Evolutionary conservation across 2,113 vertebrate species (phyloP), one percentile per base, ranked within the genome.

Genomic region (Spea multiplicata): DNA sequence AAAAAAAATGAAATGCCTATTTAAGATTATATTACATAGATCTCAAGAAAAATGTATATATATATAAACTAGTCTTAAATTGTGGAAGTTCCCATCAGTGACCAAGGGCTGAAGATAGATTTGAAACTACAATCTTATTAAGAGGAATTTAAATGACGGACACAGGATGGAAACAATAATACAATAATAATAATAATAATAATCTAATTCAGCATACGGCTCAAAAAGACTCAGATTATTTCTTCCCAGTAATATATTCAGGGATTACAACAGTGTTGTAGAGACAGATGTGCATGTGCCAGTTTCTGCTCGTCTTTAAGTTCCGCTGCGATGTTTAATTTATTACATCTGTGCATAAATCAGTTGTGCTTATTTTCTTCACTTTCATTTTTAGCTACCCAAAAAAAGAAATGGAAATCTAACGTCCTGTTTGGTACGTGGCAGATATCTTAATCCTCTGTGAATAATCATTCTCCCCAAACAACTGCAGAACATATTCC

Each of bases 291-390:
- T 87, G 86, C 84, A 83, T 78, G 84, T 83, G 86, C 83, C 87
- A 88, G 86, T 76, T 87, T 87, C 83, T 88, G 85, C 82, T 85
- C 80, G 66, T 85, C 85, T 89, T 88, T 85, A 81, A 62, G 81
- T 86, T 45, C 62, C 78, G 84, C 67, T 86, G 85, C 84, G 87
- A 91, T 91, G 88, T 90, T 92, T 91, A 90, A 92, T 93, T 92
- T 91, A 93, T 91, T 83, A 87, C 84, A 91, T 91, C 89, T 89
- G 87, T 91, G 90, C 90, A 88, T 86, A 90, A 88, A 50, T 4
- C 59, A 85, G 83, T 78, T 82, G 74, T 53, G 82, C 81, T 86
- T 85, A 82, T 87, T 83, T 85, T 86, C 80, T 52, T 61, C 86
- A 85, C 83, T 88, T 86, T 86, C 84, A 87, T 86, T 90, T n/a